Percentiles rank a stretch among this genome's conserved stretches.
Evolutionary conservation across 2,113 vertebrate species (phyloP).

Genomic region (Stictonetta naevosa): DNA sequence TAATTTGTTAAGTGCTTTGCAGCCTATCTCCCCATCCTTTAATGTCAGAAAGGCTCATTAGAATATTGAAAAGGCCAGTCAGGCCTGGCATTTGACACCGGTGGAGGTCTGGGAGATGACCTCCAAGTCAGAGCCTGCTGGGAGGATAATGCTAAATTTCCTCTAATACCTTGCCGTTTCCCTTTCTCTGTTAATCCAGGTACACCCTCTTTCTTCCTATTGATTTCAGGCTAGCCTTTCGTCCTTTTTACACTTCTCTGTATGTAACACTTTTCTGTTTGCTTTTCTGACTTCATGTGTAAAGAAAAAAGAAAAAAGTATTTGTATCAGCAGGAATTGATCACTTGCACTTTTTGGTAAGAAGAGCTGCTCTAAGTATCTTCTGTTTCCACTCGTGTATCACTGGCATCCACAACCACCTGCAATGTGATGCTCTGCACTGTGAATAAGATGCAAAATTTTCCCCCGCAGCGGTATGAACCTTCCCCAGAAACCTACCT

Average conservation of each 20-base stretch:
- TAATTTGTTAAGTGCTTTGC: background rate
- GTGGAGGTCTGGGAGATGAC: background rate
- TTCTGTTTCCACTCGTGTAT: background rate
- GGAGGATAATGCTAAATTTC: background rate
- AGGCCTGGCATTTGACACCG: background rate
- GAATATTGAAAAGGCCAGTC: conserved; percentile 17
- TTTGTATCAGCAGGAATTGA: background rate
- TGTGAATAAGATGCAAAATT: background rate
- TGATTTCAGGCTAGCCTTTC: background rate
- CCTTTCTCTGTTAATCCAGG: background rate
- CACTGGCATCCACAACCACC: background rate
- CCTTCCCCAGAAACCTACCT: background rate
- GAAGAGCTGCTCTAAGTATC: background rate
- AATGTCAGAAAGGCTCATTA: background rate
- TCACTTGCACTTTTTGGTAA: background rate
- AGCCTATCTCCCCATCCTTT: background rate
- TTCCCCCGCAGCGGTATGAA: background rate
- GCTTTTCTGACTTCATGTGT: background rate
- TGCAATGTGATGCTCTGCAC: background rate
- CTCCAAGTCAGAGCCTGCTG: background rate
- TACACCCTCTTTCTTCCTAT: background rate
- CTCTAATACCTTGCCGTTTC: background rate
- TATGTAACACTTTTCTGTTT: background rate
- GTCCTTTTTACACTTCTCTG: background rate
- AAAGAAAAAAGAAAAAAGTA: background rate